Evolutionary conservation across 2,797 vertebrate genomes (phyloP).

Genomic region (Squalus acanthias): DNA sequence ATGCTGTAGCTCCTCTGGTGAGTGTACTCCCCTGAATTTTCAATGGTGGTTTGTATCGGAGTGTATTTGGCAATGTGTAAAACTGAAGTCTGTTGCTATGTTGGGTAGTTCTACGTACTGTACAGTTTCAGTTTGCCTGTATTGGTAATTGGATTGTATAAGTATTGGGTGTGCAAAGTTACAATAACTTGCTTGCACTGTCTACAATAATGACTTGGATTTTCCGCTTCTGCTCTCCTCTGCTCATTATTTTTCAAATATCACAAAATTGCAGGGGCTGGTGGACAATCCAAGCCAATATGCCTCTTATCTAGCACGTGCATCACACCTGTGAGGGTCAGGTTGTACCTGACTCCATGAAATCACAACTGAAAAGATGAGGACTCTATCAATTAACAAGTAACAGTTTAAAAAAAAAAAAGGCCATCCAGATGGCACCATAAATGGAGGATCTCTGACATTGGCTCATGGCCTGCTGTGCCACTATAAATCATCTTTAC

Average conservation of each 20-base stretch:
- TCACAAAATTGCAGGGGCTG: not conserved
- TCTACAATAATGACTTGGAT: not conserved
- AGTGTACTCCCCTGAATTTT: not conserved
- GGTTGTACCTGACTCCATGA: not conserved
- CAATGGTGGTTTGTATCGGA: not conserved
- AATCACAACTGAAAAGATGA: not conserved
- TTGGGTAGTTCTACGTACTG: no score
- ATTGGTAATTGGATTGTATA: not conserved
- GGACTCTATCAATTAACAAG: not conserved
- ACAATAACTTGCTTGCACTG: not conserved
- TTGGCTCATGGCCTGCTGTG: not conserved
- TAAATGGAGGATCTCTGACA: not conserved
- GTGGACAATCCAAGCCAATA: not conserved
- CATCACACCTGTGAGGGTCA: not conserved
- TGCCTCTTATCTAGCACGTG: not conserved
- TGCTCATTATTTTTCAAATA: not conserved
- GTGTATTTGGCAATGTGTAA: no score
- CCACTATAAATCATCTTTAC: not conserved
- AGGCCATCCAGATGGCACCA: not conserved
- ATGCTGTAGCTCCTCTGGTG: conserved; percentile 66
- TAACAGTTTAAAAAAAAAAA: no score
- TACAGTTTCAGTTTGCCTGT: not conserved
- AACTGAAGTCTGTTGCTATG: no score
- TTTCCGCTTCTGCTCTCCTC: not conserved
- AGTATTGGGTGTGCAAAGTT: not conserved